Base-by-base conservation (phyloP, 92 coral and sea anemone species). In the Zoanthus sociatus region DNA sequence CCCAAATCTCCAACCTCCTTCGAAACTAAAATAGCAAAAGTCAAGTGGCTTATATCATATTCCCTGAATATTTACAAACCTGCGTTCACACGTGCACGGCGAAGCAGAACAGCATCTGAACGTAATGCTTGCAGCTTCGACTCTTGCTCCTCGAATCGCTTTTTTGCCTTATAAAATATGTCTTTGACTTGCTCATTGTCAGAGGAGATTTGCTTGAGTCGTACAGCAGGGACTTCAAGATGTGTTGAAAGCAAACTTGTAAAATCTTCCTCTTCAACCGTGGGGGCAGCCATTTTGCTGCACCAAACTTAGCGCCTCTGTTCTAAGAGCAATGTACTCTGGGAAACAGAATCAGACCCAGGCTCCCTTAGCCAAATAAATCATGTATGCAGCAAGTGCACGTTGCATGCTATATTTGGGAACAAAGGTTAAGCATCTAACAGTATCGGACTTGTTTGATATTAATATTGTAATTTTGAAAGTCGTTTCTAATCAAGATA, bases 71-170 rank as follows among this genome's bases (percentile, higher is more conserved):
- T 15, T 1, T 9, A n/a, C 45, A 64, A 63, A 94, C 99, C 99
- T 79, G 98, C 98, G 67, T 96, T 95, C 44, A 96, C 97, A 93
- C 99, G 98, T 91, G 99, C 98, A 90, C 99, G 98, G 16, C 99
- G 98, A 58, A 96, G 90, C 21, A 64, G 63, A 16, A 91, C 89
- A 85, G 93, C 86, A 83, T 96, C 98, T 9, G 92, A 30, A 61
- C 92, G 94, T 86, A 92, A 90, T 91, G 84, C 93, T 73, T 91
- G 92, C 17, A 93, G 91, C 33, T 72, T 78, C 9, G 92, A 58
- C 3, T 86, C 82, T 18, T 91, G 91, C 17, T 88, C 91, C 26
- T 87, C 92, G 21, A 94, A 76, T 77, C 87, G 91, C 54, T 92
- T 89, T 46, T 86, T 86, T 31, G 88, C 93, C 42, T 88, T 93